Evolutionary conservation across 2,888 invertebrate species (phyloP), one percentile per base, ranked within the genome.

Genomic region (Drosophila histrio): DNA sequence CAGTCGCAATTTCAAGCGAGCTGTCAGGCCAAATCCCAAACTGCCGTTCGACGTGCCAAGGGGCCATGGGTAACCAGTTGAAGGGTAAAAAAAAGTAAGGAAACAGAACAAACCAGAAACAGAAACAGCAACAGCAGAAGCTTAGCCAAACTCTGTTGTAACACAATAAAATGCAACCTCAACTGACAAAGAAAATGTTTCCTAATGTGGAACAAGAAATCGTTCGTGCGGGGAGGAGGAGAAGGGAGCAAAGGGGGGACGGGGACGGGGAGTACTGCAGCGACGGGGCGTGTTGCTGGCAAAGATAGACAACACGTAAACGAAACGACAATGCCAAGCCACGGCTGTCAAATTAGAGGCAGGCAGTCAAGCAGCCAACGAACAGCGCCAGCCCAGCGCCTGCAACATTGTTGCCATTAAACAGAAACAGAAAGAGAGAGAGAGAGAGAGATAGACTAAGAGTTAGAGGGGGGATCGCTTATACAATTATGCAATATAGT

Each of bases 1-100:
- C 90, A 90, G 90, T 88, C 88, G 90, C 89, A 90, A 90, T 90
- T 90, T 89, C 80, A 77, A 80, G 77, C 84, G 80, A 85, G 74
- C 89, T 90, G 90, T 90, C 90, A 89, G 79, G 56, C 76, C 72
- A 79, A 89, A 88, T 89, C 85, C 89, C 82, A 83, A 80, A 85
- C 81, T 79, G 77, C 82, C 87, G 79, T 71, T 71, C 64, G 74
- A 68, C 36, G 53, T 47, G 46, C 39, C 52, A 58, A 57, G 58
- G 47, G 46, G 50, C 38, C 41, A 22, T 30, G 53, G 58, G 70
- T 41, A 49, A 28, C 3, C 8, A 28, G 34, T 24, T 68, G 44
- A 49, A 54, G 65, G 53, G 34, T 22, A 59, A 46, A 47, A 57
- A 44, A 64, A 53, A 28, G 34, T 39, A 62, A 52, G 60, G 13